A percentile compares a stretch with the other conserved stretches of the same genome.
Conservation (phyloP, 2,797 vertebrate genomes). For the Vespertilio murinus region DNA sequence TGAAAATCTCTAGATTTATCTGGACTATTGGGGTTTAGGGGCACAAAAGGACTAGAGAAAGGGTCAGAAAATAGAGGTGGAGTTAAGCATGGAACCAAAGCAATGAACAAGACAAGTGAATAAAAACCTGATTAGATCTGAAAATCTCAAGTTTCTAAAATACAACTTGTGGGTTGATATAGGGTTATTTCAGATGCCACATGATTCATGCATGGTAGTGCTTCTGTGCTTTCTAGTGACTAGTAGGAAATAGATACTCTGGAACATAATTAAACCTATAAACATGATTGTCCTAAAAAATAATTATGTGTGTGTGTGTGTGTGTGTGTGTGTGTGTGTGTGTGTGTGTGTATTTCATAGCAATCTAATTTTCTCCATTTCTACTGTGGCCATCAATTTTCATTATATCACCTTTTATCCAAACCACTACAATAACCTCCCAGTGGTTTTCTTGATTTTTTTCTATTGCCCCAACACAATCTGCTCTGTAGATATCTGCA, state of each 20-base stretch:
- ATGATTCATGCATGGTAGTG: neutral
- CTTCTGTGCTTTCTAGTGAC: neutral
- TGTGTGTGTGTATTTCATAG: neutral
- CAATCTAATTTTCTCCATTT: neutral
- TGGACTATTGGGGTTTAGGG: neutral
- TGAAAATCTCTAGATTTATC: neutral
- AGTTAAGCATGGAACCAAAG: neutral
- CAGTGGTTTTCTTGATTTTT: neutral
- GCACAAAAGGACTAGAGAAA: neutral
- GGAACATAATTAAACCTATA: neutral
- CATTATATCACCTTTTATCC: neutral
- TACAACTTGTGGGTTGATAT: neutral
- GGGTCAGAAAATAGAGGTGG: neutral
- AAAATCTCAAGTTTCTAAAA: neutral
- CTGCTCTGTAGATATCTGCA: neutral
- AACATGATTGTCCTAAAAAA: neutral
- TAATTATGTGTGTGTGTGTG: neutral
- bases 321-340: no score
- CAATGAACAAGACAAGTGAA: neutral
- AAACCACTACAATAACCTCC: neutral
- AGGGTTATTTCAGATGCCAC: neutral
- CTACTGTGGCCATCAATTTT: neutral
- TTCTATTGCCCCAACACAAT: neutral
- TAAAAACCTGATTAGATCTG: neutral
- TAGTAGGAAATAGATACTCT: neutral